Evolutionary conservation across 2,888 invertebrate species (phyloP), one percentile per base, ranked within the genome.

Genomic region (Tipula unca): DNA sequence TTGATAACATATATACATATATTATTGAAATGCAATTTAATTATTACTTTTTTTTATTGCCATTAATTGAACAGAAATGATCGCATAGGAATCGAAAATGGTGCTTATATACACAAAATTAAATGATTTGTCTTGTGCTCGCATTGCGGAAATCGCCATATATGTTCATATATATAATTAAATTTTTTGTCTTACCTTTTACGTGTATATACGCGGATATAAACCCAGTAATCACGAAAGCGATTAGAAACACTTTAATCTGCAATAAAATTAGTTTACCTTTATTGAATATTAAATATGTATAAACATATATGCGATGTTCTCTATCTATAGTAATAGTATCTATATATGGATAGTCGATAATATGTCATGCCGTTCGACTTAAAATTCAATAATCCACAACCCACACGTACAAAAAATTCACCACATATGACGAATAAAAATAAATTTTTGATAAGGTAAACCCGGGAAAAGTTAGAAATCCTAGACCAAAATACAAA

Each of bases 361-460:
- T 25, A 69, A 69, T 69, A 69, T 69, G 69, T 69, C 69, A 69
- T 25, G 25, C 25, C 25, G 25, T 69, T 69, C 69, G 69, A 69
- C 69, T 25, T 25, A 8, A 69, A 69, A 69, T 25, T 13, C 69
- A 69, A 69, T 69, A 69, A 69, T 20, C 8, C 69, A 69, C 69
- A 69, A 25, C 25, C 69, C 2, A 29, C 83, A 83, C 83, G 83
- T 83, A 32, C 17, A 14, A n/a, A 32, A 83, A 83, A 32, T 83
- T 83, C 35, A n/a, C 83, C 83, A 83, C 83, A 83, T 83, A 83
- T 83, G 83, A 83, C 83, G 83, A 83, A 83, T 83, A 83, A 83
- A 83, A 32, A 83, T 83, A 32, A 83, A 83, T 83, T 35, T 83
- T 83, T 32, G 35, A 83, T 69, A 69, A 69, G 69, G 69, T 69